These are phyloP conservation scores for Macrostomum lignano DNA, from an alignment of 1,140 invertebrate species.

Conservation along the genomic window DNA sequence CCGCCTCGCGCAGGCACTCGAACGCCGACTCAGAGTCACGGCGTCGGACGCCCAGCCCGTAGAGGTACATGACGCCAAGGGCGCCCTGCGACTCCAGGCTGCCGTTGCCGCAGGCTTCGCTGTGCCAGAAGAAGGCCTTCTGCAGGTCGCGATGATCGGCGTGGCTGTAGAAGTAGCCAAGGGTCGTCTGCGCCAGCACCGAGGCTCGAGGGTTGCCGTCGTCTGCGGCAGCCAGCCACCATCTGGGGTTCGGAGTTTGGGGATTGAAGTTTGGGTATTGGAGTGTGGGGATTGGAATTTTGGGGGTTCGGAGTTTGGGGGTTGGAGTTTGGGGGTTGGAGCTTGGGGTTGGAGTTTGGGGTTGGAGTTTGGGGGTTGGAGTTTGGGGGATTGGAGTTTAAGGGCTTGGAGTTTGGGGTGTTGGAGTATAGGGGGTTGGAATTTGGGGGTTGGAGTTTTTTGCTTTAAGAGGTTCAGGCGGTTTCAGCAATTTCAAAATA, in stretches of 20 bases:
- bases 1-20: constrained; percentile 20
- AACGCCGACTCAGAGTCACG: constrained; percentile 13
- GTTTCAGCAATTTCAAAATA: too few species aligned
- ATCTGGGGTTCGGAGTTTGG: constrained; percentile 10
- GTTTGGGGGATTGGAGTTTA: too few species aligned
- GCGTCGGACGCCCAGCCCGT: constrained; percentile 19
- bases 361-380: too few species aligned
- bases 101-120: constrained; percentile 25
- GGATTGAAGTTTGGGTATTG: neutral
- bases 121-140: constrained; percentile 26
- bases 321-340: too few species aligned
- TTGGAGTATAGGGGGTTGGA: neutral
- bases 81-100: constrained; percentile 27
- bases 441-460: neutral
- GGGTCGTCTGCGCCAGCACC: constrained; percentile 18
- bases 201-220: constrained; percentile 21
- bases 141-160: constrained; percentile 15
- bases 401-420: too few species aligned
- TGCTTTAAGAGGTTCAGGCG: too few species aligned
- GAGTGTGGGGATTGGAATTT: too few species aligned
- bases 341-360: too few species aligned
- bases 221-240: constrained; percentile 22
- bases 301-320: too few species aligned
- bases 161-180: constrained; percentile 25
- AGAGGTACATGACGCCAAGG: constrained; percentile 25